Conservation (phyloP, 2,888 invertebrate genomes). For the Cerastis rubricosa region DNA sequence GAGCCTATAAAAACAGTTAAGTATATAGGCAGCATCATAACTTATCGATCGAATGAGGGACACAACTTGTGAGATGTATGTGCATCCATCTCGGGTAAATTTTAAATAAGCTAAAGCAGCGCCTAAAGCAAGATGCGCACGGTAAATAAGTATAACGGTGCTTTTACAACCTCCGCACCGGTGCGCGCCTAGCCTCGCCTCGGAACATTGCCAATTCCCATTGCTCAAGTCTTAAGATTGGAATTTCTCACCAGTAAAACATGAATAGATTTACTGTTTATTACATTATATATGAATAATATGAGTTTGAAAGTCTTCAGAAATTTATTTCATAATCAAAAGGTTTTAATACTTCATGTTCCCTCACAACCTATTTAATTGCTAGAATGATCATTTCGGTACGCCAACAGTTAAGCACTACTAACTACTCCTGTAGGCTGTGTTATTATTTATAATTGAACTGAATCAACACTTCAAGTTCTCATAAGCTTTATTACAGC, state of each 20-base stretch:
- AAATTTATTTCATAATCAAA: conserved; percentile 64
- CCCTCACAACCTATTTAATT: conserved; percentile 73
- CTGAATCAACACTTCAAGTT: neutral
- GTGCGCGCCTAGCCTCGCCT: conserved; percentile 82
- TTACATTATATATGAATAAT: conserved; percentile 72
- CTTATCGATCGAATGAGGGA: conserved; percentile 27
- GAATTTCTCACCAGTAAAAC: conserved; percentile 88
- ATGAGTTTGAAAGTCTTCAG: conserved; percentile 57
- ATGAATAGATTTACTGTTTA: conserved; percentile 85
- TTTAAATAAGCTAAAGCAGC: conserved; percentile 83
- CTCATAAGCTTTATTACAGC: conserved; percentile 6
- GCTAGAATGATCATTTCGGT: conserved; percentile 53
- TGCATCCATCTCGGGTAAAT: conserved; percentile 65
- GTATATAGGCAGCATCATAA: conserved; percentile 3
- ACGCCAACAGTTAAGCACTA: conserved; percentile 4
- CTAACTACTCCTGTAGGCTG: conserved; percentile 1
- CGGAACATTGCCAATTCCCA: conserved; percentile 90
- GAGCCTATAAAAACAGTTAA: neutral
- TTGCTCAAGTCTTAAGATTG: conserved; percentile 86
- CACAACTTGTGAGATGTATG: conserved; percentile 26
- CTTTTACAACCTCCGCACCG: conserved; percentile 87
- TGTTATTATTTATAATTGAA: conserved; percentile 15
- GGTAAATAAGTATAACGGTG: conserved; percentile 90
- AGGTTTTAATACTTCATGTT: conserved; percentile 51
- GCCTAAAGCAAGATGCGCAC: conserved; percentile 88